These are phyloP conservation scores for Periparus ater DNA, from an alignment of 2,797 vertebrate species.

Conservation along the genomic window DNA sequence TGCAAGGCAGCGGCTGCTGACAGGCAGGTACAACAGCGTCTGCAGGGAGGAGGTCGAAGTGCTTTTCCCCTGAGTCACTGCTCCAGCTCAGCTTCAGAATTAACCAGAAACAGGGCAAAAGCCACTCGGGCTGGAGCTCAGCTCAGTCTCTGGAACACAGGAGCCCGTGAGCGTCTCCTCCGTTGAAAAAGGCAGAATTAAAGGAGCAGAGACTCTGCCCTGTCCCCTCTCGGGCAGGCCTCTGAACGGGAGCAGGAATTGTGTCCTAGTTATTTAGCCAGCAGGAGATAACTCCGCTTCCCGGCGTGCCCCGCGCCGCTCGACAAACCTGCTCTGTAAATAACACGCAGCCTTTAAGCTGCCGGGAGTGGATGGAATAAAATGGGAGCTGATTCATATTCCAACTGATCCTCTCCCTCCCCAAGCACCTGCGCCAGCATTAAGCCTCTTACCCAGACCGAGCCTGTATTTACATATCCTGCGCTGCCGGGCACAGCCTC, in stretches of 20 bases:
- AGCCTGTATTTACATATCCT: neutral
- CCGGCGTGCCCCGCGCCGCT: neutral
- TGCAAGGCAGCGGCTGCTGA: neutral
- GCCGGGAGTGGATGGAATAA: neutral
- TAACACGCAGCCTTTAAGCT: constrained; percentile 5
- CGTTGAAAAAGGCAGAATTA: neutral
- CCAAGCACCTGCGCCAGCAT: neutral
- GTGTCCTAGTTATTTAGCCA: neutral
- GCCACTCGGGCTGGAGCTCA: neutral
- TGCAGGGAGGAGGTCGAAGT: constrained; percentile 13
- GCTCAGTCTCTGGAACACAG: neutral
- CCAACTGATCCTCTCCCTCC: neutral
- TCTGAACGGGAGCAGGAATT: neutral
- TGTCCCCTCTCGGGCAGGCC: neutral
- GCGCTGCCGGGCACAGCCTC: neutral
- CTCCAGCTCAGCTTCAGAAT: neutral
- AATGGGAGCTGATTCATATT: constrained; percentile 31
- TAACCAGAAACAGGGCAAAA: neutral
- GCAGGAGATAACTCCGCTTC: neutral
- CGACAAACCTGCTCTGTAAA: constrained; percentile 37
- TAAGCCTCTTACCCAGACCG: neutral
- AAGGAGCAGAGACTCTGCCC: neutral
- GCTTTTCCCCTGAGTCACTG: constrained; percentile 32
- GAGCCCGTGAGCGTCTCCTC: neutral
- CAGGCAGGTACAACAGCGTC: constrained; percentile 6